Evolutionary conservation across 2,113 vertebrate genomes (phyloP).

Genomic region (Rhizomys pruinosus): DNA sequence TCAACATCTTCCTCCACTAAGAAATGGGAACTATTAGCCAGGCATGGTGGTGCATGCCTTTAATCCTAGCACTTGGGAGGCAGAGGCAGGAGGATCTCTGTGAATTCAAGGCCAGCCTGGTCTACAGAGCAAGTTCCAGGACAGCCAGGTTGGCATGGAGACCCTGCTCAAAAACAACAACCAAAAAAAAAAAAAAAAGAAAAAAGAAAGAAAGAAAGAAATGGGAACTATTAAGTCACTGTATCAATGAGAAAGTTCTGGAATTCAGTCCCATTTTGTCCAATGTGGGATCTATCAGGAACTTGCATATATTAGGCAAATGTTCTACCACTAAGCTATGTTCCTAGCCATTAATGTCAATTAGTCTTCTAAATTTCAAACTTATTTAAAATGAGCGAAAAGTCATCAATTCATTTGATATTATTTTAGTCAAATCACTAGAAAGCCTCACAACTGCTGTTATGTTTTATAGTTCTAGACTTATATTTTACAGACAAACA

Average conservation of each 20-base stretch:
- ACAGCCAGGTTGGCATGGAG: no score
- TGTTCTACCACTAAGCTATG: neutral
- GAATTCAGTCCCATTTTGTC: neutral
- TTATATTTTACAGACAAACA: neutral
- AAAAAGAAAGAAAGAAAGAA: no score
- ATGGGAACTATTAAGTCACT: neutral
- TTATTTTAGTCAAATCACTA: neutral
- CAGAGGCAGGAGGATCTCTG: no score
- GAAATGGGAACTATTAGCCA: no score
- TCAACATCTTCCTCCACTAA: neutral
- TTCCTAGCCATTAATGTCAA: neutral
- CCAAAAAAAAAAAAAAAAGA: no score
- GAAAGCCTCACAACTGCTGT: neutral
- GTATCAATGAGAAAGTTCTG: neutral
- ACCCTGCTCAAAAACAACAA: no score
- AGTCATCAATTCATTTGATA: neutral
- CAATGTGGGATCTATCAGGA: neutral
- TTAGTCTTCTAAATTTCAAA: neutral
- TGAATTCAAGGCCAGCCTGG: no score
- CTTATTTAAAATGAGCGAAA: neutral
- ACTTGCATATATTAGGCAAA: neutral
- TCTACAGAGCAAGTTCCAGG: no score
- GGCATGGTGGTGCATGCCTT: no score
- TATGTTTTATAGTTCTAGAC: neutral
- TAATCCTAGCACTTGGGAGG: no score